Evolutionary conservation across 2,113 vertebrate species (phyloP).

Genomic region (Paracanthobrama guichenoti): DNA sequence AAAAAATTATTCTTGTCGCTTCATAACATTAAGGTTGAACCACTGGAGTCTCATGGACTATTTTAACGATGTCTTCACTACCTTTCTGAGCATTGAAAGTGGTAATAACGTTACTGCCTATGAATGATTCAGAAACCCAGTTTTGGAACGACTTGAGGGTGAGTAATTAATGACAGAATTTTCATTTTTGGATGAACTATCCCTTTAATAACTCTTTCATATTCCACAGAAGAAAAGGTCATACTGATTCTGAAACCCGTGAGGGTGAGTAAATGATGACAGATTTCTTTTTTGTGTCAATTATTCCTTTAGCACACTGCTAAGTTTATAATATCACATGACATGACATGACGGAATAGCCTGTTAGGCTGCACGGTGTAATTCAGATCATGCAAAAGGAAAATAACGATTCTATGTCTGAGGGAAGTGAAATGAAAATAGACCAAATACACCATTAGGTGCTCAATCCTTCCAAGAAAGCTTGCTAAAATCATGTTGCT

Average conservation of each 20-base stretch:
- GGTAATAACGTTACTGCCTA: no score
- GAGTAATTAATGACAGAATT: no score
- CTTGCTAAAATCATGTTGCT: neutral
- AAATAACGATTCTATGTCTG: neutral
- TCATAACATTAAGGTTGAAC: no score
- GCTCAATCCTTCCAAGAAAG: no score
- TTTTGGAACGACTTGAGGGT: no score
- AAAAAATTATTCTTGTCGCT: no score
- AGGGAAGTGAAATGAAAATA: neutral
- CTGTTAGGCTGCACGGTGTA: neutral
- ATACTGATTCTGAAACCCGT: neutral
- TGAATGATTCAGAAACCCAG: no score
- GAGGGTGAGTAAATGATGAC: neutral
- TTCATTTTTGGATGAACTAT: no score
- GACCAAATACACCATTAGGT: no score
- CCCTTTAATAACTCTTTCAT: neutral
- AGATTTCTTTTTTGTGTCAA: neutral
- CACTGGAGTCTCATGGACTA: no score
- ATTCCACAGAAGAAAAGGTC: neutral
- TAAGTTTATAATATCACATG: neutral
- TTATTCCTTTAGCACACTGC: neutral
- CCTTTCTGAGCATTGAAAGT: no score
- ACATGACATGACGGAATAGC: constrained; percentile 17
- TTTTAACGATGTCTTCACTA: no score
- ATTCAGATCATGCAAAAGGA: neutral